Evolutionary conservation across 1,140 invertebrate genomes (phyloP), one percentile per base, ranked within the genome.

Genomic region (Philotrypesis tridentata): DNA sequence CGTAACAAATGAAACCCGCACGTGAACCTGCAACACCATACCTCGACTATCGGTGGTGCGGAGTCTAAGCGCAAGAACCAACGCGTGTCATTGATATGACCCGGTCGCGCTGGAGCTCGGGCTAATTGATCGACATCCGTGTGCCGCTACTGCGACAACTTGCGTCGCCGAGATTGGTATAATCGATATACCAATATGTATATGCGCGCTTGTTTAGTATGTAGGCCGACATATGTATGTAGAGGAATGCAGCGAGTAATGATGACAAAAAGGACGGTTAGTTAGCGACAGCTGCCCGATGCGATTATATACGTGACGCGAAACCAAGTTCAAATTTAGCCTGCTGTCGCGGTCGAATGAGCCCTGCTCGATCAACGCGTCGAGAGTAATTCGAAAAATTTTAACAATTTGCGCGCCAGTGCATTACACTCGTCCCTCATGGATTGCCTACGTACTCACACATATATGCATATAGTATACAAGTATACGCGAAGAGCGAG

Each of bases 91-190:
- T 70, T 25, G 67, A 70, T 70, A 33, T 37, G 7, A 48, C 71
- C 37, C 25, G 55, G 71, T 65, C 70, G 33, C 37, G 29, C 11
- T n/a, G n/a, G 23, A 12, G 55, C 55, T 43, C 55, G 23, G 23
- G 29, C 21, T 27, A 73, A 80, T 74, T 29, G 23, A 80, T 43
- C 70, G 74, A 63, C 14, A n/a, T n/a, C n/a, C n/a, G n/a, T n/a
- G 27, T 21, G 68, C 25, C 21, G 33, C 11, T 23, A 21, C 29
- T 17, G 33, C 21, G 48, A 55, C n/a, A 55, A 55, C 48, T 55
- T 17, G 48, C 48, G 48, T 21, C 48, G 21, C n/a, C 21, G 48
- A 55, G 48, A 6, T 55, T 17, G 7, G 21, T 55, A 55, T 55
- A 55, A 17, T n/a, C n/a, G n/a, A 21, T 55, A 55, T 55, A 55